These are phyloP conservation scores for Montipora efflorescens DNA, from an alignment of 64 coral and sea anemone genomes.

Conservation along the genomic window DNA sequence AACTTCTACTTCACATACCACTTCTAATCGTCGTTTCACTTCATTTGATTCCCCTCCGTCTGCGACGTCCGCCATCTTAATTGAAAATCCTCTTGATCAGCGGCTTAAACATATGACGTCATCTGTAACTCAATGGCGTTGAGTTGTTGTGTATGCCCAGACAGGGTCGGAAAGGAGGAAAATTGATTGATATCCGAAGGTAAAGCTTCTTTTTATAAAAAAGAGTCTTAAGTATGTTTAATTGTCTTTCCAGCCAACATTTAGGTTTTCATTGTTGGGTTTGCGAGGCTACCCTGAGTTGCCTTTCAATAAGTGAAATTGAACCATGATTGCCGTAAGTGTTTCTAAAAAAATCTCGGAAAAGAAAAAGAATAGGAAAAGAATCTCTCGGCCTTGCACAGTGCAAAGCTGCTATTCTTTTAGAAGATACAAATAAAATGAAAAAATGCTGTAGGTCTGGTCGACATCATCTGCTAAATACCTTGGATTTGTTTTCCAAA, in stretches of 20 bases:
- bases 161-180: background rate
- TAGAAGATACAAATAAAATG: too few relatives aligned
- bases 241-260: background rate
- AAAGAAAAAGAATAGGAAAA: too few relatives aligned
- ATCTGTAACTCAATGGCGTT: background rate
- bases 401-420: too few relatives aligned
- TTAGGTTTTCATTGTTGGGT: background rate
- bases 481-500: too few relatives aligned
- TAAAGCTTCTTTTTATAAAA: background rate
- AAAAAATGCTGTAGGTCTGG: too few relatives aligned
- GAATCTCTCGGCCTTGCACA: too few relatives aligned
- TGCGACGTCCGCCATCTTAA: constrained; percentile 18
- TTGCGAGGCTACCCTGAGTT: background rate
- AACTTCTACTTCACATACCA: background rate
- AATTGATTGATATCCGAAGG: background rate
- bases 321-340: too few relatives aligned
- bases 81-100: background rate
- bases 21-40: constrained; percentile 8
- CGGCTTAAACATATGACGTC: constrained; percentile 1
- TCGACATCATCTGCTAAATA: too few relatives aligned
- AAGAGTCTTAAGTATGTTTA: background rate
- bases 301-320: too few relatives aligned
- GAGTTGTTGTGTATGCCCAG: too few relatives aligned
- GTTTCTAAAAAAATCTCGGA: too few relatives aligned
- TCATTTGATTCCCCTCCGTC: background rate